Evolutionary conservation across 53 echinoderm and acorn worm genomes (phyloP).

Genomic region (Apostichopus leukothele): DNA sequence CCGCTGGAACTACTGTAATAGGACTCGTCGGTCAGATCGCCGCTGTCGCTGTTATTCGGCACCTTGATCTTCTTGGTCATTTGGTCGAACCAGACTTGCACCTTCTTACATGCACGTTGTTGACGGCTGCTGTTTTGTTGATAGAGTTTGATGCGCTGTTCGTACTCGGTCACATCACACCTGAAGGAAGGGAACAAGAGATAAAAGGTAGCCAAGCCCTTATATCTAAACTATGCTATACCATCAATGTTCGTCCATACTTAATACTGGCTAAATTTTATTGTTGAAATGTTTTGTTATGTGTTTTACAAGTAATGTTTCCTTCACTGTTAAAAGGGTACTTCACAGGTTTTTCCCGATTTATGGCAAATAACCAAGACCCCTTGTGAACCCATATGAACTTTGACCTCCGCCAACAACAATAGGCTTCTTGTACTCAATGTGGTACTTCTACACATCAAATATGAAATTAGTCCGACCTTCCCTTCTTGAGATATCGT

Average conservation of each 20-base stretch:
- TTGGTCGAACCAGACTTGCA: constrained; percentile 93
- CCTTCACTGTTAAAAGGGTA: no score
- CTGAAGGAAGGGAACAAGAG: constrained; percentile 34
- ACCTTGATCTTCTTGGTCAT: constrained; percentile 48
- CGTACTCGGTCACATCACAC: constrained; percentile 80
- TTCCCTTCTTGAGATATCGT: not conserved
- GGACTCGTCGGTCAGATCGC: constrained; percentile 42
- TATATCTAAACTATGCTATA: not conserved
- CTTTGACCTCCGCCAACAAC: no score
- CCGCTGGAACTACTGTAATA: constrained; percentile 44
- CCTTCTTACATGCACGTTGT: constrained; percentile 75
- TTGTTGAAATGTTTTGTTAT: no score
- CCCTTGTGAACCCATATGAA: no score
- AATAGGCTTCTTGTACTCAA: no score
- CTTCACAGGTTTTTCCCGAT: no score
- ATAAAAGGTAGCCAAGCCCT: not conserved
- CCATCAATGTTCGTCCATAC: no score
- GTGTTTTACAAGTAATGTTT: no score
- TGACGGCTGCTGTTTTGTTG: constrained; percentile 33
- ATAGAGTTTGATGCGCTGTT: constrained; percentile 66
- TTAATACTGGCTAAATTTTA: no score
- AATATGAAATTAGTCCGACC: not conserved
- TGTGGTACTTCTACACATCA: no score
- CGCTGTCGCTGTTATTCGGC: constrained; percentile 37
- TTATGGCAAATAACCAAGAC: no score